These are phyloP conservation scores for Corythornis vintsioides DNA, from an alignment of 2,113 vertebrate species.

Conservation along the genomic window DNA sequence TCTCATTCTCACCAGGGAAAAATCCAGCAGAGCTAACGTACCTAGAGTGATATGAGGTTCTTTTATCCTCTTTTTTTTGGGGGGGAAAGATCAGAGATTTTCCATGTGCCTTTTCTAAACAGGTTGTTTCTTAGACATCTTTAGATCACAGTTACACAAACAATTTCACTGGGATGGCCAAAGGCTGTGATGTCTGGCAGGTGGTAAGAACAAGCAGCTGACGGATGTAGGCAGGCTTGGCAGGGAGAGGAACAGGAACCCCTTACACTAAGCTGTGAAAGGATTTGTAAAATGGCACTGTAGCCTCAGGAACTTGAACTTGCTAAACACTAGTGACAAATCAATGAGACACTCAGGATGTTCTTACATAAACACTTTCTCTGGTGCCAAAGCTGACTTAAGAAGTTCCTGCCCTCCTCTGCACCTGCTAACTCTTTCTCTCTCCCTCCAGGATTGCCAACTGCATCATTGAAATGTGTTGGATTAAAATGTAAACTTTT, in stretches of 20 bases:
- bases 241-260: conserved; percentile 13
- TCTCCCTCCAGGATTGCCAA: not conserved
- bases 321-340: not conserved
- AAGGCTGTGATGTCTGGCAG: conserved; percentile 13
- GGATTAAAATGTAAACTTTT: not conserved
- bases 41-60: not conserved
- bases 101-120: not conserved
- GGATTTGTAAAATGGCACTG: conserved; percentile 42
- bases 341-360: conserved; percentile 26
- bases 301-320: conserved; percentile 33
- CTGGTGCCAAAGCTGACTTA: conserved; percentile 23
- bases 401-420: conserved; percentile 22
- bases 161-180: not conserved
- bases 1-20: not conserved
- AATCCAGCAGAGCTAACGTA: not conserved
- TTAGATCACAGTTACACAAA: not conserved
- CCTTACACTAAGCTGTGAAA: conserved; percentile 34
- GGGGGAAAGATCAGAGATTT: accelerated
- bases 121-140: not conserved
- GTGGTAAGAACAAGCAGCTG: conserved; percentile 30
- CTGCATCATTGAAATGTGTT: not conserved
- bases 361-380: conserved; percentile 20
- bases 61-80: not conserved
- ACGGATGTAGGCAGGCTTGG: conserved; percentile 7
- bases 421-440: conserved; percentile 29